Base-by-base conservation (phyloP, 2,888 invertebrate species). In the Choreutis nemorana region DNA sequence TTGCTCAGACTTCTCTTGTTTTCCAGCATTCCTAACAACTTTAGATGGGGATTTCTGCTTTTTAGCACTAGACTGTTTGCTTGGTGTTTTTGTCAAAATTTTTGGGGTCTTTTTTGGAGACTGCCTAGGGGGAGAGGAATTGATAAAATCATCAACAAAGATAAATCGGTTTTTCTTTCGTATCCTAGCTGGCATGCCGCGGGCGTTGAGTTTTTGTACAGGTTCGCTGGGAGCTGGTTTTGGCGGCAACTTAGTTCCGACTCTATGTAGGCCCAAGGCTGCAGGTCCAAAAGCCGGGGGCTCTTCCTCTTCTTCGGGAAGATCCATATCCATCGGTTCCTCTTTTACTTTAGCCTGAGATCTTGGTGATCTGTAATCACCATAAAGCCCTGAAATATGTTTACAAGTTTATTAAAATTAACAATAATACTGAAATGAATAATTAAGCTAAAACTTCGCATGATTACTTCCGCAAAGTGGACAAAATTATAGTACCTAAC, bases 161-260 rank as follows among this genome's bases (percentile, higher is more conserved):
- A 94, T 94, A 31, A 94, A 81, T 50, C 87, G 84, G 62, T 95
- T 95, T 54, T 91, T 90, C 64, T 94, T 95, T 15, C 94, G 83
- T 41, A 94, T 93, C 33, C 95, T 83, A 3, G 91, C 92, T 30
- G 94, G 94, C 91, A 92, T 93, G 25, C 93, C 93, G 48, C 93
- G 82, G 2, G 91, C 87, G 58, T 93, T 93, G 2, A 93, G 68
- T 41, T 89, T 87, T 61, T 90, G 89, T n/a, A 89, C 83, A 14
- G 89, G 90, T 55, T 86, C 87, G 47, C 84, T 81, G 8, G 88
- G 87, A 47, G 86, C 83, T 31, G 85, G 85, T 59, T 84, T 85
- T 31, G 87, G 86, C 34, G 89, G 89, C 41, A 86, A 82, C 37
- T 83, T 83, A 2, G 90, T 86, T 10, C 92, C 92, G 23, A 92